Conservation (phyloP, 2,888 invertebrate species). For the Dicycla oo region DNA sequence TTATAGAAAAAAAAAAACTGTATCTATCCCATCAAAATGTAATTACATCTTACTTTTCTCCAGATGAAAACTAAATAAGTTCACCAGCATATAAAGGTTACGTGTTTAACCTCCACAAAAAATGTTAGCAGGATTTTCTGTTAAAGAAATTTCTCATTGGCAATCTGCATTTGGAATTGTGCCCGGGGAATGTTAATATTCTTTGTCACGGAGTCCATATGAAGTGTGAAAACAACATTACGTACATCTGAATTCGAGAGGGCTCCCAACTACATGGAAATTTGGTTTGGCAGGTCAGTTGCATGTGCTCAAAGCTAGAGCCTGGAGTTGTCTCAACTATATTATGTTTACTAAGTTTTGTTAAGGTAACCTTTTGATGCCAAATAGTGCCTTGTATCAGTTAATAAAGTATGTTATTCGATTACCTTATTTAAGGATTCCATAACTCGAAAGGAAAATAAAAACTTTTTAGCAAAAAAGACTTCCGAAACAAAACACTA, state of each 20-base stretch:
- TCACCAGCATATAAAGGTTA: not conserved
- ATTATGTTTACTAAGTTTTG: constrained; percentile 26
- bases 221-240: constrained; percentile 45
- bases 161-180: constrained; percentile 40
- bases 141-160: constrained; percentile 6
- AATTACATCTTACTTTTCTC: not conserved
- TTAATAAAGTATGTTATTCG: not conserved
- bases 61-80: not conserved
- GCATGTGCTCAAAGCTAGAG: constrained; percentile 32
- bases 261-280: constrained; percentile 56
- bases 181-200: constrained; percentile 53
- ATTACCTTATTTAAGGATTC: not conserved
- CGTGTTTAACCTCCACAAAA: not conserved
- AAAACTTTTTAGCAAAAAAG: too few species aligned
- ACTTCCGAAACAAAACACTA: too few species aligned
- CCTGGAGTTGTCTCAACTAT: constrained; percentile 26
- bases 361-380: constrained; percentile 3
- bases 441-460: too few species aligned
- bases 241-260: constrained; percentile 45
- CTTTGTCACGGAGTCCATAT: constrained; percentile 34
- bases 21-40: too few species aligned
- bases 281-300: constrained; percentile 61
- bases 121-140: not conserved
- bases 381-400: not conserved
- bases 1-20: too few species aligned